Percentiles rank a stretch among this genome's conserved stretches.
phyloP scores from a whole-genome alignment of 1,140 invertebrate genomes.

The Pogonus chalceus region DNA sequence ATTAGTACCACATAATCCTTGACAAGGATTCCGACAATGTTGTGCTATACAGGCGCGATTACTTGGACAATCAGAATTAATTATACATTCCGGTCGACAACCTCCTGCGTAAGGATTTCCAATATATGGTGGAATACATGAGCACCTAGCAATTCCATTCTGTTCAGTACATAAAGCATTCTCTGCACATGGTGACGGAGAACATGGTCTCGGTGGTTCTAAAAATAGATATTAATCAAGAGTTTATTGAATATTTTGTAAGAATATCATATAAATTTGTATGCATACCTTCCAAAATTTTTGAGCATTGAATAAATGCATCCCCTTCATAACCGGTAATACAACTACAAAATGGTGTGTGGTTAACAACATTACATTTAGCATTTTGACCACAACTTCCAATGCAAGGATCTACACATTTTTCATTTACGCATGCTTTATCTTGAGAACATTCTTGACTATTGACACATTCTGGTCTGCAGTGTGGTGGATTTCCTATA shows the following conservation, averaged over 20 bases:
- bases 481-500: slow-evolving; percentile 60
- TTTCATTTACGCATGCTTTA: slow-evolving; percentile 69
- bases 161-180: slow-evolving; percentile 65
- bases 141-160: slow-evolving; percentile 58
- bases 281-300: slow-evolving; percentile 33
- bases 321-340: slow-evolving; percentile 65
- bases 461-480: slow-evolving; percentile 63
- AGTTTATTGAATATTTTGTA: not conserved
- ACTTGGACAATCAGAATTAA: slow-evolving; percentile 68
- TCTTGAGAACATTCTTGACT: slow-evolving; percentile 64
- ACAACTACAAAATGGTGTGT: slow-evolving; percentile 72
- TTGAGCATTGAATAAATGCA: slow-evolving; percentile 66
- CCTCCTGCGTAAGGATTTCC: slow-evolving; percentile 69
- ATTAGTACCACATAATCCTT: slow-evolving; percentile 70
- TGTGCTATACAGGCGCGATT: slow-evolving; percentile 72
- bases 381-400: slow-evolving; percentile 68
- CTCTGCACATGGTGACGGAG: slow-evolving; percentile 70
- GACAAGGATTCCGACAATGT: slow-evolving; percentile 75
- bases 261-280: slow-evolving; percentile 1
- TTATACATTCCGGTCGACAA: slow-evolving; percentile 69
- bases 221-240: slow-evolving; percentile 18
- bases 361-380: slow-evolving; percentile 68
- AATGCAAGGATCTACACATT: slow-evolving; percentile 66
- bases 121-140: slow-evolving; percentile 75
- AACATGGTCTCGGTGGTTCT: slow-evolving; percentile 51